phyloP scores from a whole-genome alignment of 2,888 invertebrate genomes.

The Arrhopalites spinosus region DNA sequence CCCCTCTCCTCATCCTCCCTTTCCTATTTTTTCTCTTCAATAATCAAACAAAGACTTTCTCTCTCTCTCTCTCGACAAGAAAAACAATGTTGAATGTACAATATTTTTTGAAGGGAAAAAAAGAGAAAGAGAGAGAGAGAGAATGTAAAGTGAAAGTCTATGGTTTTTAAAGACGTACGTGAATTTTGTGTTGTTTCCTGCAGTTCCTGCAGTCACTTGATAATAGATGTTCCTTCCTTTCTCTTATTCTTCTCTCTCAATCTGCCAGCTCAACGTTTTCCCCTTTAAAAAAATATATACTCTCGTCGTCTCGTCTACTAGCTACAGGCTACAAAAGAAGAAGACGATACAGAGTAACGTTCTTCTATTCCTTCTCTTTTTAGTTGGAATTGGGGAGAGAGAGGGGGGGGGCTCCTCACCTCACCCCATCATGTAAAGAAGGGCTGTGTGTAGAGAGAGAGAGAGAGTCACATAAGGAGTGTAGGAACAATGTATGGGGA shows the following conservation, averaged over 20 bases:
- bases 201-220: conserved; percentile 8
- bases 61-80: not conserved
- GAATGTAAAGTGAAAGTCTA: conserved; percentile 7
- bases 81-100: too few species aligned
- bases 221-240: conserved; percentile 11
- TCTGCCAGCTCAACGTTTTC: conserved; percentile 7
- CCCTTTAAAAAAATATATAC: not conserved
- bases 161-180: not conserved
- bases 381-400: too few species aligned
- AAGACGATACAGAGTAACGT: too few species aligned
- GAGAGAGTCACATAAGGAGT: not conserved
- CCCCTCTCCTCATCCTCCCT: not conserved
- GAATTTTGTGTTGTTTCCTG: not conserved
- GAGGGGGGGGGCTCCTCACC: too few species aligned
- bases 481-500: not conserved
- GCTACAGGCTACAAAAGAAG: too few species aligned
- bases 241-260: not conserved
- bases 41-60: not conserved
- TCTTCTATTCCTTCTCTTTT: too few species aligned
- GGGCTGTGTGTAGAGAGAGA: not conserved
- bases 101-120: too few species aligned
- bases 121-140: not conserved
- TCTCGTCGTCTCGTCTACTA: not conserved
- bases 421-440: too few species aligned
- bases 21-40: not conserved